phyloP scores from a whole-genome alignment of 2,113 vertebrate genomes.

The Coturnix japonica region DNA sequence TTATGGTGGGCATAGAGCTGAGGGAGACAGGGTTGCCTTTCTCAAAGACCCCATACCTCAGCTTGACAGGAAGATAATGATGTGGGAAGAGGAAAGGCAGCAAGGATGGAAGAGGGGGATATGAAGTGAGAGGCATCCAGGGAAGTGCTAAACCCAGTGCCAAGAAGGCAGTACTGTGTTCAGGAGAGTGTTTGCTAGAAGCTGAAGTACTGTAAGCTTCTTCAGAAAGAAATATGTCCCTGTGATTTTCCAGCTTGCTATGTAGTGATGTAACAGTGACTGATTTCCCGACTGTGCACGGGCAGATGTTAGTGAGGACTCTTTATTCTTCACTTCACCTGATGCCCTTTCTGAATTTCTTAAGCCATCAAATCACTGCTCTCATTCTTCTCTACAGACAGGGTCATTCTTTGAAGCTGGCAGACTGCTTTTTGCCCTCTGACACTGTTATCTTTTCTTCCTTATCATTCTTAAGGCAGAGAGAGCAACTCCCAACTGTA shows the following conservation, averaged over 20 bases:
- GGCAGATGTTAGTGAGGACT: neutral
- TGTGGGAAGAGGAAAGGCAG: neutral
- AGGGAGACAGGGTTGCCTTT: neutral
- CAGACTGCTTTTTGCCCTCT: neutral
- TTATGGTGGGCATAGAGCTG: neutral
- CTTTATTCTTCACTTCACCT: neutral
- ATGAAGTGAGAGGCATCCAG: neutral
- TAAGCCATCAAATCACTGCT: neutral
- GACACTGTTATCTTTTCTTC: neutral
- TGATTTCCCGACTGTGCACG: neutral
- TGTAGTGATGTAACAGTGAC: neutral
- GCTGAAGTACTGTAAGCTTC: neutral
- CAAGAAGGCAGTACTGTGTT: neutral
- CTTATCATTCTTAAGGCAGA: neutral
- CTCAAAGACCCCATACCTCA: neutral
- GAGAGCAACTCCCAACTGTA: neutral
- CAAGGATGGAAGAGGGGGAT: neutral
- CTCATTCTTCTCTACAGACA: neutral
- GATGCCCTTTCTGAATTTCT: neutral
- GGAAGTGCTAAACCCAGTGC: neutral
- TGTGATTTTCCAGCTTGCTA: neutral
- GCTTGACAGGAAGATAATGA: fast-evolving
- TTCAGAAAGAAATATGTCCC: neutral
- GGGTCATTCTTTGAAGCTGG: neutral
- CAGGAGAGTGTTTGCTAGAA: neutral